Conservation (phyloP, 2,113 vertebrate genomes). For the Prunella himalayana region DNA sequence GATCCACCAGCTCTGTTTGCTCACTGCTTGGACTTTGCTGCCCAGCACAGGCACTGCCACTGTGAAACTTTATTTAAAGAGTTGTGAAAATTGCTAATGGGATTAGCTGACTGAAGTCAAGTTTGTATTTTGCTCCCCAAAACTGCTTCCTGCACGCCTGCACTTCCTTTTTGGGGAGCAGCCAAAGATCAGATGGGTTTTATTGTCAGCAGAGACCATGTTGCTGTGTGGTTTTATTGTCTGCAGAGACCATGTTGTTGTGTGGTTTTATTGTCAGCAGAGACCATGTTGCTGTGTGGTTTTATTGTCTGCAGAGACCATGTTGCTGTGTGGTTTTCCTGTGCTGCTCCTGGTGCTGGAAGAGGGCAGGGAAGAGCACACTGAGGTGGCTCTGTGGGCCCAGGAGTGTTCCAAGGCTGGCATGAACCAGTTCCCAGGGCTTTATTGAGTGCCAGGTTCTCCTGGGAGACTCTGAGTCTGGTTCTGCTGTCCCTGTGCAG, state of each 20-base stretch:
- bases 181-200: neutral
- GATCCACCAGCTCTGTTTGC: neutral
- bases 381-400: neutral
- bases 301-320: too few relatives aligned
- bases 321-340: neutral
- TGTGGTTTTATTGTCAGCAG: too few relatives aligned
- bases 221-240: neutral
- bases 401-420: neutral
- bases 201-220: fast-evolving
- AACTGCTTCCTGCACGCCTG: neutral
- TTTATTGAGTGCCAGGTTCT: neutral
- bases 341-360: neutral
- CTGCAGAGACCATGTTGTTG: too few relatives aligned
- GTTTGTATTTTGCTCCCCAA: neutral
- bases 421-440: neutral
- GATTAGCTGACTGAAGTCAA: neutral
- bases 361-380: neutral
- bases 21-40: neutral
- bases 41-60: neutral
- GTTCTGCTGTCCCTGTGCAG: neutral
- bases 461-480: neutral
- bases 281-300: too few relatives aligned
- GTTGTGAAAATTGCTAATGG: neutral
- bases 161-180: neutral
- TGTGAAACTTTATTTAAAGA: neutral